Evolutionary conservation across 2,888 invertebrate species (phyloP).

Genomic region (Stegophylla sp.): DNA sequence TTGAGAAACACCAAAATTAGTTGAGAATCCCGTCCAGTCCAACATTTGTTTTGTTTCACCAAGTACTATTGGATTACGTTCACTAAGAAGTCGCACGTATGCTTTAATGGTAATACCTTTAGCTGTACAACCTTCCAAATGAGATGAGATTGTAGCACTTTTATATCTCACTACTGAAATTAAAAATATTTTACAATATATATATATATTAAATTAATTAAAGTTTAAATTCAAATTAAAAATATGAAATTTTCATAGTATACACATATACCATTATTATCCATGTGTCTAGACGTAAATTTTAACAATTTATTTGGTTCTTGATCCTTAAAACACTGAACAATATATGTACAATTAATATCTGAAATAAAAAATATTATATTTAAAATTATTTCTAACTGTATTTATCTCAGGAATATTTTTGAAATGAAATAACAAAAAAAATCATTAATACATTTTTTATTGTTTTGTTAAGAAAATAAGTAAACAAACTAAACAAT

Average conservation of each 20-base stretch:
- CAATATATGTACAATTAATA: conserved; percentile 32
- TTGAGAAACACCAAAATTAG: background rate
- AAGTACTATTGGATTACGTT: conserved; percentile 23
- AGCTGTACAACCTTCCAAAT: conserved; percentile 32
- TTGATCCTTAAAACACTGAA: conserved; percentile 46
- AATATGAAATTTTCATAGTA: background rate
- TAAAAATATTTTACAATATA: background rate
- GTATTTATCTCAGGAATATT: too few relatives aligned
- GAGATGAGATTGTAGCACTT: conserved; percentile 1
- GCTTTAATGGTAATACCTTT: conserved; percentile 46
- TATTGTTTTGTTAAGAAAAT: too few relatives aligned
- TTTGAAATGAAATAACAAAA: too few relatives aligned
- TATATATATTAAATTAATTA: background rate
- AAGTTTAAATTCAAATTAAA: background rate
- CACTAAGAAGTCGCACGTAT: conserved; percentile 32
- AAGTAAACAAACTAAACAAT: too few relatives aligned
- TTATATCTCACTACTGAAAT: conserved; percentile 48
- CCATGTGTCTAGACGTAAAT: conserved; percentile 31
- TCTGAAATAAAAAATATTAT: conserved; percentile 10
- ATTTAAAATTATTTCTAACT: too few relatives aligned
- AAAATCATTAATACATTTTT: too few relatives aligned
- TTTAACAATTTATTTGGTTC: conserved; percentile 35
- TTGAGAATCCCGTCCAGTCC: conserved; percentile 49
- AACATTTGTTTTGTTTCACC: conserved; percentile 56
- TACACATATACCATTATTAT: conserved; percentile 35